phyloP scores from a whole-genome alignment of 2,797 vertebrate species.

The Poeciliopsis infans region DNA sequence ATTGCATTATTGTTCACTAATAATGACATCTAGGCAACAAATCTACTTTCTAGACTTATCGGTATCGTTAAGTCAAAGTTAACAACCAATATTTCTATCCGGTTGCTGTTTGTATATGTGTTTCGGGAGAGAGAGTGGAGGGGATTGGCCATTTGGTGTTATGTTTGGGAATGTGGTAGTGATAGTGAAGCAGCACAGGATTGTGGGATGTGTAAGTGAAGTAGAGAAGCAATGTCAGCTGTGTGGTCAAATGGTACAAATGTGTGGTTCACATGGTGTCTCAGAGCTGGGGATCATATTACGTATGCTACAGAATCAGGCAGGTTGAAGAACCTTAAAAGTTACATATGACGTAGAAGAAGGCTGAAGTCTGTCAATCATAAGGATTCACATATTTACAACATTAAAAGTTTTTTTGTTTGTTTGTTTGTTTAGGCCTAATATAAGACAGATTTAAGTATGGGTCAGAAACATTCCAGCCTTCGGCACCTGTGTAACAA shows the following conservation, averaged over 20 bases:
- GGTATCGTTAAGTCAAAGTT: not conserved
- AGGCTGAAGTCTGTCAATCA: not conserved
- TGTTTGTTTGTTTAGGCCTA: not conserved
- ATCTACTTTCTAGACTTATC: not conserved
- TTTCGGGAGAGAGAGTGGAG: too few species aligned
- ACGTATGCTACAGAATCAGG: not conserved
- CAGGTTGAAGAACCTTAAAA: not conserved
- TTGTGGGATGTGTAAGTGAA: not conserved
- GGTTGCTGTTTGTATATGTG: too few species aligned
- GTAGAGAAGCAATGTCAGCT: not conserved
- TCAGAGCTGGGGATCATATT: not conserved
- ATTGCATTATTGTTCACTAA: not conserved
- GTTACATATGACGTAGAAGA: not conserved
- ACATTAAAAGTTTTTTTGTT: not conserved
- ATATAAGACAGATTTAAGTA: not conserved
- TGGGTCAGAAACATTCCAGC: not conserved
- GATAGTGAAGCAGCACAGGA: not conserved
- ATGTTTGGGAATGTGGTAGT: not conserved
- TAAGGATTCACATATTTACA: not conserved
- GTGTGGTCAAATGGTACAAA: not conserved
- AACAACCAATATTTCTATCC: too few species aligned
- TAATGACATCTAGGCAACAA: not conserved
- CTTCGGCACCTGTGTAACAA: conserved; percentile 21
- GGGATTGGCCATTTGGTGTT: too few species aligned
- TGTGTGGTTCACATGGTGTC: not conserved